phyloP scores from a whole-genome alignment of 2,888 invertebrate species.

The Microplitis manilae region DNA sequence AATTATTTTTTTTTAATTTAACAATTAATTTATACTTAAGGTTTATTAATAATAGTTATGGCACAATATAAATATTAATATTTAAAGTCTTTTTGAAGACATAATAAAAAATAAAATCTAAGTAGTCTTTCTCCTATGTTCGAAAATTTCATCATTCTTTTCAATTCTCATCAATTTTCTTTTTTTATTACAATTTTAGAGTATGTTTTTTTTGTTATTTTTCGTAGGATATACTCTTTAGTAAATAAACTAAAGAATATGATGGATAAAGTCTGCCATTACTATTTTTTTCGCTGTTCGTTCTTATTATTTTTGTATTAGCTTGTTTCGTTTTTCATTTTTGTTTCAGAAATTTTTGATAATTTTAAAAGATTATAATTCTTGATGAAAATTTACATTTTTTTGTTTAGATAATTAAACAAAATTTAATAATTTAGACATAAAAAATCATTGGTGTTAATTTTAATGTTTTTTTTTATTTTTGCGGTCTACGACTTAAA shows the following conservation, averaged over 20 bases:
- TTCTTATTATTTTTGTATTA: slow-evolving; percentile 35
- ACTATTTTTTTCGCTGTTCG: slow-evolving; percentile 8
- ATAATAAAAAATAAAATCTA: slow-evolving; percentile 71
- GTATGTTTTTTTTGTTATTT: slow-evolving; percentile 42
- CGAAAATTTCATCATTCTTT: slow-evolving; percentile 57
- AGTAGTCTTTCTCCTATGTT: slow-evolving; percentile 69
- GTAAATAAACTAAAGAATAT: slow-evolving; percentile 34
- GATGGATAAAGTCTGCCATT: slow-evolving; percentile 48
- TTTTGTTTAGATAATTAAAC: not conserved
- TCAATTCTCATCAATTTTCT: slow-evolving; percentile 39
- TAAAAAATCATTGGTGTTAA: slow-evolving; percentile 55
- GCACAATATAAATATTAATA: slow-evolving; percentile 71
- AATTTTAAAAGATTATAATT: slow-evolving; percentile 46
- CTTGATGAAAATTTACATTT: slow-evolving; percentile 32
- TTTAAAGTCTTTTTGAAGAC: slow-evolving; percentile 71
- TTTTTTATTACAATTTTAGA: slow-evolving; percentile 37
- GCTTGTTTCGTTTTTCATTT: slow-evolving; percentile 54
- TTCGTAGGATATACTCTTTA: slow-evolving; percentile 38
- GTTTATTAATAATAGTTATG: slow-evolving; percentile 70
- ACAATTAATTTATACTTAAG: slow-evolving; percentile 70
- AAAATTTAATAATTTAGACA: slow-evolving; percentile 14
- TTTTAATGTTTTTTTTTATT: slow-evolving; percentile 37
- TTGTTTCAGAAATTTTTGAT: slow-evolving; percentile 43
- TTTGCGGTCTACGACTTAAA: slow-evolving; percentile 15
- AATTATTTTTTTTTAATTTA: slow-evolving; percentile 40